Base-by-base conservation (phyloP, 2,888 invertebrate species). In the Caenorhabditis sp. region DNA sequence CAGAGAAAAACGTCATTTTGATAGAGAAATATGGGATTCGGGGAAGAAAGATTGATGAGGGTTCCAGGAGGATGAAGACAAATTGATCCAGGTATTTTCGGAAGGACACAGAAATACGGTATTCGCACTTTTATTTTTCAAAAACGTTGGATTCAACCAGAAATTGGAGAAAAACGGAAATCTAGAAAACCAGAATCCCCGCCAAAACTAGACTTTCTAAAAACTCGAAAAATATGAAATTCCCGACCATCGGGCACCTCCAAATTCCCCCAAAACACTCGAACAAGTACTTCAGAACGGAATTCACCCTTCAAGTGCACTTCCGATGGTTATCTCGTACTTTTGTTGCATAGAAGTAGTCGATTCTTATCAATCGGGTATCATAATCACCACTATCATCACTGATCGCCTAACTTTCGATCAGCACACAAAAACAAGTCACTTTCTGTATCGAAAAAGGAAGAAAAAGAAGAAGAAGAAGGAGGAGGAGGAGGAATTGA, bases 1-100 rank as follows among this genome's bases (percentile, higher is more conserved):
- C 35, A 22, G 40, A 51, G 51, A 62, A 62, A 3, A 44, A 56
- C 58, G 58, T 32, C 58, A 51, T 67, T 64, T 53, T 65, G 50
- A 20, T 18, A 3, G 51, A 35, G 13, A 22, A 40, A 61, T 55
- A 15, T 53, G 51, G 13, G 37, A 1, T 20, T 20, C n/a, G n/a
- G n/a, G 58, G 4, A 18, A 20, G 20, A 50, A 15, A 20, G 28
- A 35, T 51, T 64, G 64, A 64, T 64, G 51, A 64, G 28, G 32
- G 62, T 20, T 32, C 44, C 26, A 44, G 24, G n/a, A 26, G 18
- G 11, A 62, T 64, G 40, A 24, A 44, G 44, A 26, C 47, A 47
- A n/a, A 47, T 6, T 18, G 1, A 24, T 8, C 11, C 22, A 35
- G 40, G 40, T 24, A 37, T 40, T 22, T 60, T 47, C 24, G 9